These are phyloP conservation scores for Harpagifer antarcticus DNA, from an alignment of 2,797 vertebrate genomes.

Conservation along the genomic window DNA sequence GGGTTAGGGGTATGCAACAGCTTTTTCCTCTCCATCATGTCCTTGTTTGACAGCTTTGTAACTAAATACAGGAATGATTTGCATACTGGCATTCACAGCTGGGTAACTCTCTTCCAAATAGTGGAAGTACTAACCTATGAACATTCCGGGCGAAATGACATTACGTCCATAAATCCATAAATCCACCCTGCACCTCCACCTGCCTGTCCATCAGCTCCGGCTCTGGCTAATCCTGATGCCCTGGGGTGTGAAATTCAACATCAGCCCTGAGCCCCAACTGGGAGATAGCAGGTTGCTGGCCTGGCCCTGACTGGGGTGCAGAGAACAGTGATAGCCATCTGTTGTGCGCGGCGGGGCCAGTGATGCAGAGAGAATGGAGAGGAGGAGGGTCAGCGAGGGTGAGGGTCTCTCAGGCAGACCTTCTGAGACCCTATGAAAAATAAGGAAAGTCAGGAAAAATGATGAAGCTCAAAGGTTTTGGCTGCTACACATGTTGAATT, in stretches of 20 bases:
- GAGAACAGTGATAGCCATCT: constrained; percentile 51
- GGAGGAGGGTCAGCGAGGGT: constrained; percentile 17
- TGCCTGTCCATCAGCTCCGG: constrained; percentile 57
- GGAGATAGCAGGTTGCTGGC: constrained; percentile 27
- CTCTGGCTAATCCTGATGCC: constrained; percentile 61
- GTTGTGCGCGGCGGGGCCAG: constrained; percentile 30
- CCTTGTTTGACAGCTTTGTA: too few relatives aligned
- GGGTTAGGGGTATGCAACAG: too few relatives aligned
- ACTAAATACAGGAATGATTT: too few relatives aligned
- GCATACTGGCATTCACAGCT: too few relatives aligned
- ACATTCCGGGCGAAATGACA: too few relatives aligned
- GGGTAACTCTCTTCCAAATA: too few relatives aligned
- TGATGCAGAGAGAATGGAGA: constrained; percentile 48
- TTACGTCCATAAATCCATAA: not conserved
- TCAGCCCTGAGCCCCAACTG: constrained; percentile 37
- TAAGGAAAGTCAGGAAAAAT: not conserved
- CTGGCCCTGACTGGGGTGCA: constrained; percentile 24
- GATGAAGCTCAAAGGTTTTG: too few relatives aligned
- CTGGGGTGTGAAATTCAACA: constrained; percentile 71
- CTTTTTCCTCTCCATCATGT: too few relatives aligned
- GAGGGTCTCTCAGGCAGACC: not conserved
- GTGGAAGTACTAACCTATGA: too few relatives aligned
- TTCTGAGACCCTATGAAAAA: constrained; percentile 6
- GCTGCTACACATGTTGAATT: too few relatives aligned
- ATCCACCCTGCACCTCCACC: constrained; percentile 24